phyloP scores from a whole-genome alignment of 2,797 vertebrate species.

The Chaunax sp. region DNA sequence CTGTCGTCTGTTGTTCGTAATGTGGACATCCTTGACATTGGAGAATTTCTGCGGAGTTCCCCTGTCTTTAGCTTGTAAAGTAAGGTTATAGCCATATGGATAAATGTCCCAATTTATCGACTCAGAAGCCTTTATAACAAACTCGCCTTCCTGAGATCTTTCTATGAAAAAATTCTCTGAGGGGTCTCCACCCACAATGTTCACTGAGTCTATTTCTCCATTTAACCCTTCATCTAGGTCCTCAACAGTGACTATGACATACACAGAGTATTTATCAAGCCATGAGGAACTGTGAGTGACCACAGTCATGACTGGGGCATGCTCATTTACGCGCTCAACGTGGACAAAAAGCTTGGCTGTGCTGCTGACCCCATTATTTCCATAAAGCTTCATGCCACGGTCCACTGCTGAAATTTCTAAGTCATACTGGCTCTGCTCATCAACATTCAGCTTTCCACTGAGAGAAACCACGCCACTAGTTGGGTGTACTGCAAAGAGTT shows the following conservation, averaged over 20 bases:
- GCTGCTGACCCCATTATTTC: constrained; percentile 97
- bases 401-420: constrained; percentile 97
- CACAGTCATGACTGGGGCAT: constrained; percentile 87
- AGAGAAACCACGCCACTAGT: constrained; percentile 96
- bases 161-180: constrained; percentile 88
- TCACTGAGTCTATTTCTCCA: constrained; percentile 92
- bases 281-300: constrained; percentile 86
- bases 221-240: constrained; percentile 93
- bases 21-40: constrained; percentile 82
- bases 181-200: constrained; percentile 90
- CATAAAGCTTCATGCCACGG: constrained; percentile 98
- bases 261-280: constrained; percentile 87
- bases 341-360: constrained; percentile 97
- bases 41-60: constrained; percentile 93
- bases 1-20: constrained; percentile 82
- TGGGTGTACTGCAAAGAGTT: constrained; percentile 95
- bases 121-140: constrained; percentile 87
- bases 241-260: constrained; percentile 89
- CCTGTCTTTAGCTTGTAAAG: constrained; percentile 93
- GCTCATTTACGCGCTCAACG: constrained; percentile 93
- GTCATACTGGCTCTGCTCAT: constrained; percentile 91
- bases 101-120: constrained; percentile 88
- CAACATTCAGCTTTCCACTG: constrained; percentile 91
- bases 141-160: constrained; percentile 87
- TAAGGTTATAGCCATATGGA: constrained; percentile 91